Base-by-base conservation (phyloP, 2,888 invertebrate genomes). In the Phanerotoma sp. region DNA sequence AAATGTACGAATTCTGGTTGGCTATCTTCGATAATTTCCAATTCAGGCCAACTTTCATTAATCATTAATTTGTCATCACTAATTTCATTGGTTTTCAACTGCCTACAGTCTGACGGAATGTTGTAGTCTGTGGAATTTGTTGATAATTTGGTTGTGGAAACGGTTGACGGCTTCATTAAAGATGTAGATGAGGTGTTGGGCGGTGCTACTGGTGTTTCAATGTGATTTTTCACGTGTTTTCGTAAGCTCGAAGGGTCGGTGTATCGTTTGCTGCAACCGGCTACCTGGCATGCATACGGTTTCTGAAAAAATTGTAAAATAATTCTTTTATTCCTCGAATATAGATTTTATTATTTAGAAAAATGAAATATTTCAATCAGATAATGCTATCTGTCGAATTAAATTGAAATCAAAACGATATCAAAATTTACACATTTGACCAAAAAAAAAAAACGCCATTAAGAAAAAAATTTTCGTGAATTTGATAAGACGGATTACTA, bases 241-340 rank as follows among this genome's bases (percentile, higher is more conserved):
- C 96, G 82, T 1, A 96, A 82, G 46, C 94, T 94, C 49, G 94
- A 94, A 0, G 96, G 96, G 75, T 96, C 96, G 0, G 96, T 96
- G 80, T 96, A 96, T 32, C 93, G 86, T 76, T 96, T 96, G 5
- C 85, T 86, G 72, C 96, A 96, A 2, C 93, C 94, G 1, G 82
- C 79, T 15, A 92, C 87, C 67, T 93, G 92, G 66, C 96, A 96
- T 1, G 91, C 92, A 77, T 95, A 96, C 0, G 96, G 96, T 79
- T 94, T 92, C 91, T 96, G 80, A 28, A 79, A 79, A 9, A 15
- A 15, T 41, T 18, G 13, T n/a, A 21, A 54, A 10, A 51, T 15
- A 20, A 41, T 41, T 21, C n/a, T 10, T 2, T 42, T 22, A 32
- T 13, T 21, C 15, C 3, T 5, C 9, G 0, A 50, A 25, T 41